phyloP scores from a whole-genome alignment of 2,888 invertebrate species.

The Meta bourneti region DNA sequence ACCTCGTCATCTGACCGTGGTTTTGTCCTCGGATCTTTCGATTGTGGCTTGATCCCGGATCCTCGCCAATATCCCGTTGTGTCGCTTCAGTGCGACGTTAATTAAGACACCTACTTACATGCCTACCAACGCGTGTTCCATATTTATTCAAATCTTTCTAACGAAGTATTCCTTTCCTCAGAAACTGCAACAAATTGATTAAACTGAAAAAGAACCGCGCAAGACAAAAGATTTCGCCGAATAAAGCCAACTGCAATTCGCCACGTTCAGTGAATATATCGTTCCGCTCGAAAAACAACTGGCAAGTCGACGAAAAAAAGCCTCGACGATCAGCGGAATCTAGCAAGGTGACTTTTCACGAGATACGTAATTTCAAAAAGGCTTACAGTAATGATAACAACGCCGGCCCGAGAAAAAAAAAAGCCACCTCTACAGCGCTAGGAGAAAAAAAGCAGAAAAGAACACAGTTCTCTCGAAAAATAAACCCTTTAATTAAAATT shows the following conservation, averaged over 20 bases:
- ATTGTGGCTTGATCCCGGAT: too few species aligned
- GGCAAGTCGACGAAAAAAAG: background rate
- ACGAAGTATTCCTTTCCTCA: too few species aligned
- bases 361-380: constrained; percentile 51
- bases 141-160: too few species aligned
- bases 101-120: too few species aligned
- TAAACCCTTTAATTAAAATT: constrained; percentile 73
- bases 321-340: constrained; percentile 9
- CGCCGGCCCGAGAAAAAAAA: constrained; percentile 17
- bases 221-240: background rate
- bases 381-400: constrained; percentile 40
- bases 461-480: constrained; percentile 29
- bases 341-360: constrained; percentile 19
- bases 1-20: too few species aligned
- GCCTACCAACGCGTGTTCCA: too few species aligned
- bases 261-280: background rate
- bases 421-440: background rate
- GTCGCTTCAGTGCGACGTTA: too few species aligned
- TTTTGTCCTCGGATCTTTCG: too few species aligned
- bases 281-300: background rate
- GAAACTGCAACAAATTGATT: background rate
- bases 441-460: constrained; percentile 21
- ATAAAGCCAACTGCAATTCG: background rate
- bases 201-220: background rate
- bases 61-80: too few species aligned